These are phyloP conservation scores for Chrysaora quinquecirrha DNA, from an alignment of 30 jellyfish, hydroid and myxozoan species.

Conservation along the genomic window DNA sequence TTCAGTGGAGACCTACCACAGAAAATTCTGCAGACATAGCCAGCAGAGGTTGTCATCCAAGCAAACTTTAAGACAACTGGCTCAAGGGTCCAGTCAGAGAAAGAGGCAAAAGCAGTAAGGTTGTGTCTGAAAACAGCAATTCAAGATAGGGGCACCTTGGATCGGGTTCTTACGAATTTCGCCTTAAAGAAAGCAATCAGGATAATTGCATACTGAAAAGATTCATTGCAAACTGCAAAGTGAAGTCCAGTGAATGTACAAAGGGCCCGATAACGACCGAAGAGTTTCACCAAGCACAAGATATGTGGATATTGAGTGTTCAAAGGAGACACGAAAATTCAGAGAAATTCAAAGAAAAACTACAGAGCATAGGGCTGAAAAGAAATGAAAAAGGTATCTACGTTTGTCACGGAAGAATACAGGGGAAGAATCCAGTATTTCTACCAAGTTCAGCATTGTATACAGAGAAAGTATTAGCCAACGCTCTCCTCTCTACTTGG, in stretches of 20 bases:
- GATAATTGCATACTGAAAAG: constrained; percentile 20
- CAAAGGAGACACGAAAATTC: background rate
- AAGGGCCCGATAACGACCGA: constrained; percentile 1
- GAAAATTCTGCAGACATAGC: constrained; percentile 30
- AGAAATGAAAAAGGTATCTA: background rate
- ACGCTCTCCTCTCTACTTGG: constrained; percentile 23
- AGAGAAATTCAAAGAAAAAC: constrained; percentile 7
- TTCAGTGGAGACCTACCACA: constrained; percentile 24
- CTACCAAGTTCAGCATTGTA: constrained; percentile 9
- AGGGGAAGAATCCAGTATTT: constrained; percentile 32
- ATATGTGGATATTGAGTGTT: constrained; percentile 2
- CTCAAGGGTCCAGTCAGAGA: constrained; percentile 24
- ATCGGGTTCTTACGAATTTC: too few relatives aligned
- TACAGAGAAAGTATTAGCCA: background rate
- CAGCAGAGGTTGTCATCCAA: constrained; percentile 5
- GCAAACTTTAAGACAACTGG: constrained; percentile 8
- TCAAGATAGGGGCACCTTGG: constrained; percentile 10
- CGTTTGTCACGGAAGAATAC: constrained; percentile 44
- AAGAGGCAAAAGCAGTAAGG: constrained; percentile 29
- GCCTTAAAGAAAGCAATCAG: too few relatives aligned
- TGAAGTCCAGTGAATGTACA: background rate
- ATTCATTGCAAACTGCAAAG: constrained; percentile 39
- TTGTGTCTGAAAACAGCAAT: constrained; percentile 14
- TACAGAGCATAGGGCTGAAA: background rate
- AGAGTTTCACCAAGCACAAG: background rate